Percentiles rank a stretch among this genome's conserved stretches.
Conservation (phyloP, 2,888 invertebrate genomes). For the Heliconius hortense region DNA sequence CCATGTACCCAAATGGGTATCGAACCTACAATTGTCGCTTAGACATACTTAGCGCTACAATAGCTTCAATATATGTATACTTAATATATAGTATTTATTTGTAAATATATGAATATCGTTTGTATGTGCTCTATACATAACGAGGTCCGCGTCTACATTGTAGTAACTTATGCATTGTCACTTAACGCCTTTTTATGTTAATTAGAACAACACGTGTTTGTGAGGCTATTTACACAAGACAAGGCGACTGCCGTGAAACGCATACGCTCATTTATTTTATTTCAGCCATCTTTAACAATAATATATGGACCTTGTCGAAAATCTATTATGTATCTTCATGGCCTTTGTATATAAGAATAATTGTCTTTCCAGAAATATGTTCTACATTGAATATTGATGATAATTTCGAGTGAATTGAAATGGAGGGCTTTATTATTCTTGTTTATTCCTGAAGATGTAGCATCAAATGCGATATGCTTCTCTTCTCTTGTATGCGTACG, state of each 20-base stretch:
- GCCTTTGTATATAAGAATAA: background rate
- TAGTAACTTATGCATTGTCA: conserved; percentile 57
- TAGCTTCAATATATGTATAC: background rate
- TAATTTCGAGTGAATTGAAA: background rate
- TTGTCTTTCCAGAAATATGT: background rate
- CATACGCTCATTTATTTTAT: conserved; percentile 6
- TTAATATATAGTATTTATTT: background rate
- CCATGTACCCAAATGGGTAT: background rate
- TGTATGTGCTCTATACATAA: conserved; percentile 14
- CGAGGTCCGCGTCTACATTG: conserved; percentile 42
- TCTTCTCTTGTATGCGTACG: too few species aligned
- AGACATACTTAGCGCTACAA: background rate
- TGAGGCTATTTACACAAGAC: conserved; percentile 31
- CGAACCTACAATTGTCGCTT: background rate
- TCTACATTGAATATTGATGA: background rate
- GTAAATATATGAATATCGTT: background rate
- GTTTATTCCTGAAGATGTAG: background rate
- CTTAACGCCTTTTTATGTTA: conserved; percentile 50
- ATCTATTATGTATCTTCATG: background rate
- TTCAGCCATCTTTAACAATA: background rate
- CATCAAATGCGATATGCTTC: too few species aligned
- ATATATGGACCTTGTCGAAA: background rate
- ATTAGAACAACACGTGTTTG: conserved; percentile 47
- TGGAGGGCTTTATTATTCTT: background rate
- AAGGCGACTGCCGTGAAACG: conserved; percentile 13